Percentiles rank a stretch among this genome's conserved stretches.
Conservation (phyloP, 2,797 vertebrate species). For the Oreochromis mossambicus region DNA sequence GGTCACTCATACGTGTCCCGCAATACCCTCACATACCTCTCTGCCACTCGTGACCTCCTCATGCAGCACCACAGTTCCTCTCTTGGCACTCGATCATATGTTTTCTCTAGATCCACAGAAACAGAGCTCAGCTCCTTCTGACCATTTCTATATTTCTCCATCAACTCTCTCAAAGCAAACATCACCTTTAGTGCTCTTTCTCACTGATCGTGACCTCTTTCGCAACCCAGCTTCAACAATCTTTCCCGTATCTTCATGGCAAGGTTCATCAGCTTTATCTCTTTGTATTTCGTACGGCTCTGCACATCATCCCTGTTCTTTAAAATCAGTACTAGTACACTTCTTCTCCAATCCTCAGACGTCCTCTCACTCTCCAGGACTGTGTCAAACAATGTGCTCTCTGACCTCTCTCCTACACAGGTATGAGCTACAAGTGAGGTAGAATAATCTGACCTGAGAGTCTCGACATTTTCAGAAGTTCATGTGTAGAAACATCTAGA, state of each 20-base stretch:
- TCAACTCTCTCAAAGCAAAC: background rate
- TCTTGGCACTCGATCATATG: background rate
- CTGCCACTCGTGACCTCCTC: background rate
- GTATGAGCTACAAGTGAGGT: background rate
- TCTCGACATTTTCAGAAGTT: background rate
- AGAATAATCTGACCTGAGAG: background rate
- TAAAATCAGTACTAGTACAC: background rate
- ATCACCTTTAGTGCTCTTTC: background rate
- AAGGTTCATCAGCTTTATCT: background rate
- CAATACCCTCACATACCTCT: background rate
- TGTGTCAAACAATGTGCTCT: background rate
- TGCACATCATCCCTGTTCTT: fast-evolving
- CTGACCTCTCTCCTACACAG: background rate
- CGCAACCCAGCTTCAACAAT: background rate
- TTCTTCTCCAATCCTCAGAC: background rate
- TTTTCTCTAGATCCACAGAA: background rate
- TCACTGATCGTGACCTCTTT: background rate
- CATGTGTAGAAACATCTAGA: background rate
- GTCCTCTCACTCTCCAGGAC: background rate
- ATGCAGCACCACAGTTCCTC: background rate
- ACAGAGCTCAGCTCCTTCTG: background rate
- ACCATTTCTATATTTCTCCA: background rate
- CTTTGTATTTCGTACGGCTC: background rate
- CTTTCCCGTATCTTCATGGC: background rate
- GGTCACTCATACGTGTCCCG: background rate